These are phyloP conservation scores for Procavia capensis DNA, from an alignment of 2,113 vertebrate species.

Conservation along the genomic window DNA sequence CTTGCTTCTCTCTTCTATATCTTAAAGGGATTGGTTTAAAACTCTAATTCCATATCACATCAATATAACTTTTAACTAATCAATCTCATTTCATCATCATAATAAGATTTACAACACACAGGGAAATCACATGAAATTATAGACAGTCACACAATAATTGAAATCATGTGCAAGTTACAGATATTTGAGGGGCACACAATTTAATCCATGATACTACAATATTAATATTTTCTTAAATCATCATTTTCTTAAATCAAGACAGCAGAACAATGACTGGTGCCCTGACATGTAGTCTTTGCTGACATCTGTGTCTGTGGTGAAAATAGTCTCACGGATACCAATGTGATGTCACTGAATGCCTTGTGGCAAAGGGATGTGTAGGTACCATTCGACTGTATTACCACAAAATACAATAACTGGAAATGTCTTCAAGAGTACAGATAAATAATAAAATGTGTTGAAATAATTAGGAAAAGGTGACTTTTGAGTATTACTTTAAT, in stretches of 20 bases:
- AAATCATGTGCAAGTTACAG: too few relatives aligned
- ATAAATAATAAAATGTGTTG: background rate
- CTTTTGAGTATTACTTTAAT: background rate
- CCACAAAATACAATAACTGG: rapidly evolving
- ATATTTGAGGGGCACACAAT: too few relatives aligned
- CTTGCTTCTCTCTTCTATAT: too few relatives aligned
- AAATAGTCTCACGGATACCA: background rate
- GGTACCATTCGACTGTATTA: background rate
- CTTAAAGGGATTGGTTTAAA: too few relatives aligned
- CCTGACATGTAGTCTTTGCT: background rate
- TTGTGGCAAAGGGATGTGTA: background rate
- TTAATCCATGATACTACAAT: too few relatives aligned
- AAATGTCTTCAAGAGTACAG: background rate
- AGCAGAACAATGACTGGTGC: background rate
- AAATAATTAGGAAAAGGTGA: background rate
- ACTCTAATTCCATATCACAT: too few relatives aligned
- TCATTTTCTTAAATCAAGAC: background rate
- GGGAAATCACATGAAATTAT: too few relatives aligned
- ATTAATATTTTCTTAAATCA: background rate
- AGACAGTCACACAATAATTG: too few relatives aligned
- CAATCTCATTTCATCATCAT: too few relatives aligned
- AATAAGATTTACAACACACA: too few relatives aligned
- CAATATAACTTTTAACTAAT: too few relatives aligned
- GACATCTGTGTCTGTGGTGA: background rate
- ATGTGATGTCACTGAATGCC: background rate